Base-by-base conservation (phyloP, 2,888 invertebrate genomes). In the Cordilura impudica region DNA sequence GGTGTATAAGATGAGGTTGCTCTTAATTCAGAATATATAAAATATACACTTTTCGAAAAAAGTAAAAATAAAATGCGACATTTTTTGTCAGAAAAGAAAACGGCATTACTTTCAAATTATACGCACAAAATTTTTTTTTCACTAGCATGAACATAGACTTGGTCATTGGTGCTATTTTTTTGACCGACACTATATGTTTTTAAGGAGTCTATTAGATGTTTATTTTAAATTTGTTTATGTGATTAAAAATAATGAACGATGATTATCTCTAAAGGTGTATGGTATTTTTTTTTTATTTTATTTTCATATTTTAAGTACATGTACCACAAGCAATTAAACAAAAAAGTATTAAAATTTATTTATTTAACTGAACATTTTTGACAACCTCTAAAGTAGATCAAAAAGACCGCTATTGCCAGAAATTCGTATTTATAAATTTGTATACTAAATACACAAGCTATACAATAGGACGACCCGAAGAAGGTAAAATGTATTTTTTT, bases 311-410 rank as follows among this genome's bases (percentile, higher is more conserved):
- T 54, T 47, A 12, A 35, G 29, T 21, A 45, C 26, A 16, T 58
- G n/a, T n/a, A 26, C 19, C 67, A 45, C 19, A 31, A 54, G 58
- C 10, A 75, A 31, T 10, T 35, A 56, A 10, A 53, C 29, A 23
- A 53, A 61, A 51, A 73, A 39, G 73, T 65, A 65, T 54, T 39
- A 39, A 65, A 65, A 31, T 74, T 26, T 58, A 65, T 75, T 58
- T 73, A 78, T 69, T 73, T 72, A 58, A 69, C 19, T 58, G 58
- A 65, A 58, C 65, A 71, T 60, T 60, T 14, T 71, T 70, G 74
- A 70, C 78, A 78, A 61, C 29, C 45, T 60, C 47, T 47, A 66
- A 65, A 54, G 39, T 66, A 18, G 54, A 71, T 78, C 78, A 78
- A 78, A 78, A 53, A 67, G 39, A 43, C 78, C 78, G 78, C 78